Conservation (phyloP, 2,113 vertebrate species). For the Quiscalus mexicanus region DNA sequence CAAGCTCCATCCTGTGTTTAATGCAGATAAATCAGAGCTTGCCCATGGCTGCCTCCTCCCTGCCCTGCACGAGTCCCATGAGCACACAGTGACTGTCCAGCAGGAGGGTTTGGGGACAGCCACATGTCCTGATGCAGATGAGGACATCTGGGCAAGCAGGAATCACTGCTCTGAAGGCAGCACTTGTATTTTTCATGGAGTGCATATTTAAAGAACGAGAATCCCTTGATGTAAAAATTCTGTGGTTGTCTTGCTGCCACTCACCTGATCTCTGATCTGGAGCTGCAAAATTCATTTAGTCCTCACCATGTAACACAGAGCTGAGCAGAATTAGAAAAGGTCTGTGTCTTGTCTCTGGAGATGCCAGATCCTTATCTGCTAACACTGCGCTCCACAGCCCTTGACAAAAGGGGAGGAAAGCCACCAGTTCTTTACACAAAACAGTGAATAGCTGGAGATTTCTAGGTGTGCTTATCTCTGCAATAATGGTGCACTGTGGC, state of each 20-base stretch:
- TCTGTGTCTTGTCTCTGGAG: not conserved
- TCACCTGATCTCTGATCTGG: conserved; percentile 1
- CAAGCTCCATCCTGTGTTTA: not conserved
- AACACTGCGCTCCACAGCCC: not conserved
- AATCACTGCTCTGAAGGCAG: not conserved
- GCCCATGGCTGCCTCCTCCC: not conserved
- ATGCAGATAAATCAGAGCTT: not conserved
- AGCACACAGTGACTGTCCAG: not conserved
- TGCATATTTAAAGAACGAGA: not conserved
- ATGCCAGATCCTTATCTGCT: conserved; percentile 9
- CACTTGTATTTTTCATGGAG: not conserved
- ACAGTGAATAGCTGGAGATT: not conserved
- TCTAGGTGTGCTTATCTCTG: not conserved
- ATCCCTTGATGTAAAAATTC: not conserved
- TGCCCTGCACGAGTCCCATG: not conserved
- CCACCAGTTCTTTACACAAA: not conserved
- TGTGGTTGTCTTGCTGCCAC: not conserved
- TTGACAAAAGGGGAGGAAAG: conserved; percentile 7
- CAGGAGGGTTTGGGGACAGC: not conserved
- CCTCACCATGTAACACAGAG: not conserved
- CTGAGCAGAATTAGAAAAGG: not conserved
- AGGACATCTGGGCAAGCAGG: not conserved
- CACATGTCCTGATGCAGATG: not conserved
- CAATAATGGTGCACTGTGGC: not conserved
- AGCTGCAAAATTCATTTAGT: conserved; percentile 23